Evolutionary conservation across 1,140 invertebrate species (phyloP).

Genomic region (Nautilus pompilius): DNA sequence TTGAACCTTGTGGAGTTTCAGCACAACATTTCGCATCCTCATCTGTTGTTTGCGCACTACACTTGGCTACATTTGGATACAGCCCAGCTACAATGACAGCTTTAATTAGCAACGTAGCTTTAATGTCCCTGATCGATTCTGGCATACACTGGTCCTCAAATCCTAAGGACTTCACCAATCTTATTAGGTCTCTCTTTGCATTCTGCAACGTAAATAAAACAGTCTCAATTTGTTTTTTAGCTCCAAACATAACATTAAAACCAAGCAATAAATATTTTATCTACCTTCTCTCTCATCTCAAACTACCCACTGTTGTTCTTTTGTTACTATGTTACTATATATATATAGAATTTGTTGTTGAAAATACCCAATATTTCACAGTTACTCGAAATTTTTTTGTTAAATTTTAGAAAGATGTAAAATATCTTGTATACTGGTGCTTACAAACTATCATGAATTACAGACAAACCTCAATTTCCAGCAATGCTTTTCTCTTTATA

Average conservation of each 20-base stretch:
- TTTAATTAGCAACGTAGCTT: slow-evolving; percentile 30
- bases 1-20: slow-evolving; percentile 38
- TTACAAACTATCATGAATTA: too few relatives aligned
- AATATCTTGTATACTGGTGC: too few relatives aligned
- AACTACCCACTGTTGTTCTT: too few relatives aligned
- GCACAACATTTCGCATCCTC: slow-evolving; percentile 32
- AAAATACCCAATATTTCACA: too few relatives aligned
- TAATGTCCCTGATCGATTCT: slow-evolving; percentile 11
- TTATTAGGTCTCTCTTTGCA: slow-evolving; percentile 43
- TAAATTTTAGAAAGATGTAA: too few relatives aligned
- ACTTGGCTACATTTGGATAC: slow-evolving; percentile 46
- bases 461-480: slow-evolving; percentile 48
- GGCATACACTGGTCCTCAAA: slow-evolving; percentile 18
- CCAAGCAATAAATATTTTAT: too few relatives aligned
- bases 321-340: too few relatives aligned
- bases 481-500: slow-evolving; percentile 38
- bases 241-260: too few relatives aligned
- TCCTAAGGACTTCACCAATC: slow-evolving; percentile 41
- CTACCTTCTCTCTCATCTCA: too few relatives aligned
- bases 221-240: too few relatives aligned
- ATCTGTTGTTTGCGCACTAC: slow-evolving; percentile 33
- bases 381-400: too few relatives aligned
- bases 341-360: too few relatives aligned
- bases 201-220: slow-evolving; percentile 31
- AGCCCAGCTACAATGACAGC: slow-evolving; percentile 48